These are phyloP conservation scores for Heliornis fulica DNA, from an alignment of 2,113 vertebrate genomes.

Conservation along the genomic window DNA sequence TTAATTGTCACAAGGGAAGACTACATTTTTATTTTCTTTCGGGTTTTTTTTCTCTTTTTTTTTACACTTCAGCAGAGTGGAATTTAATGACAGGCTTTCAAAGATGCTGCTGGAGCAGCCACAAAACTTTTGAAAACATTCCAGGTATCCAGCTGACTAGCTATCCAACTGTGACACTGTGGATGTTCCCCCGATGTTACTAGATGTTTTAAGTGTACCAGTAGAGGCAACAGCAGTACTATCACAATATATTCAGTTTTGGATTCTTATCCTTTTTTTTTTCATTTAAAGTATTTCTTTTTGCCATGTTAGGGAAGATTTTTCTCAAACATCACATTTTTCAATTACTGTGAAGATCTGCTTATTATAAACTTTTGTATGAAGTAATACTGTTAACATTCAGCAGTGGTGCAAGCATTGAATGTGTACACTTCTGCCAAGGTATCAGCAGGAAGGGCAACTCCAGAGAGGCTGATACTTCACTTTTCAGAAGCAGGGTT, in stretches of 20 bases:
- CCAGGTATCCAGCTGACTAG: not conserved
- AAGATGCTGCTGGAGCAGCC: not conserved
- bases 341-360: not conserved
- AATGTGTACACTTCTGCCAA: not conserved
- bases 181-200: rapidly evolving
- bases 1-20: not conserved
- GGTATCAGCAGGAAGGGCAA: not conserved
- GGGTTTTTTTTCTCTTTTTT: not conserved
- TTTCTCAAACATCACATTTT: not conserved
- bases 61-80: not conserved
- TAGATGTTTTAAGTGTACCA: not conserved
- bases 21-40: rapidly evolving
- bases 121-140: not conserved
- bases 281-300: not conserved
- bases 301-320: not conserved
- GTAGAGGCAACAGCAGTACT: not conserved
- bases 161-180: not conserved
- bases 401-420: not conserved
- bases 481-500: not conserved
- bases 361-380: not conserved
- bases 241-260: rapidly evolving
- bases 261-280: not conserved
- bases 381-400: not conserved
- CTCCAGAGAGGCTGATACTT: not conserved
- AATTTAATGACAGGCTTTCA: not conserved